These are phyloP conservation scores for Alloscopus bannaensis DNA, from an alignment of 2,888 invertebrate genomes.

Conservation along the genomic window DNA sequence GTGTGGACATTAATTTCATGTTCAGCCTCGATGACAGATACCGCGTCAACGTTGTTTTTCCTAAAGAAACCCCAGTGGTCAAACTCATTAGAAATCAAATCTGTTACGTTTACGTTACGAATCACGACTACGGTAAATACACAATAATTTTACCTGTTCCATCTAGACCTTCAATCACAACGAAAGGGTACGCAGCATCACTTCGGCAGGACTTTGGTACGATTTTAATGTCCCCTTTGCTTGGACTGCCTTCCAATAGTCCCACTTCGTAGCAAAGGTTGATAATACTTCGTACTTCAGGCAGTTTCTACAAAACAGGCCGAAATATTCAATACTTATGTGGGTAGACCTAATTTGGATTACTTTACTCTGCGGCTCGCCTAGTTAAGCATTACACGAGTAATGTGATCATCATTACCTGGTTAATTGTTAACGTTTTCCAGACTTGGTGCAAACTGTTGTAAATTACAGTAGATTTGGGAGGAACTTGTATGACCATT, in stretches of 20 bases:
- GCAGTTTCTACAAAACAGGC: slow-evolving; percentile 23
- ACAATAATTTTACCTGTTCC: slow-evolving; percentile 75
- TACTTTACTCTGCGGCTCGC: too few species aligned
- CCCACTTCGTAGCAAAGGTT: slow-evolving; percentile 34
- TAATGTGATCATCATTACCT: slow-evolving; percentile 3
- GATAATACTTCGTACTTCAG: slow-evolving; percentile 19
- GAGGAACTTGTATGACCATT: neutral
- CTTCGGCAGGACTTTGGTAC: slow-evolving; percentile 71
- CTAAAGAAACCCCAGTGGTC: slow-evolving; percentile 72
- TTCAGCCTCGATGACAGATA: slow-evolving; percentile 74
- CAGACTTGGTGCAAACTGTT: slow-evolving; percentile 28
- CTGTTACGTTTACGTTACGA: slow-evolving; percentile 20
- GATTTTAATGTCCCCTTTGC: slow-evolving; percentile 40
- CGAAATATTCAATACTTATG: neutral
- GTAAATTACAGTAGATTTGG: slow-evolving; percentile 26
- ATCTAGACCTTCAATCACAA: slow-evolving; percentile 77
- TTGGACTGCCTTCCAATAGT: slow-evolving; percentile 4
- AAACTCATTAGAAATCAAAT: neutral
- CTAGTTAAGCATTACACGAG: too few species aligned
- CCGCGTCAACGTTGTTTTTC: slow-evolving; percentile 76
- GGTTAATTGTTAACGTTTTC: slow-evolving; percentile 10
- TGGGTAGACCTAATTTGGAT: neutral
- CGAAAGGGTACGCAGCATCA: slow-evolving; percentile 74
- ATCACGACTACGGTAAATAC: too few species aligned
- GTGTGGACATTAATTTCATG: slow-evolving; percentile 75